Percentiles rank a stretch among this genome's conserved stretches.
These are phyloP conservation scores for Sorex maritimensis DNA, from an alignment of 2,797 vertebrate species.

Conservation along the genomic window DNA sequence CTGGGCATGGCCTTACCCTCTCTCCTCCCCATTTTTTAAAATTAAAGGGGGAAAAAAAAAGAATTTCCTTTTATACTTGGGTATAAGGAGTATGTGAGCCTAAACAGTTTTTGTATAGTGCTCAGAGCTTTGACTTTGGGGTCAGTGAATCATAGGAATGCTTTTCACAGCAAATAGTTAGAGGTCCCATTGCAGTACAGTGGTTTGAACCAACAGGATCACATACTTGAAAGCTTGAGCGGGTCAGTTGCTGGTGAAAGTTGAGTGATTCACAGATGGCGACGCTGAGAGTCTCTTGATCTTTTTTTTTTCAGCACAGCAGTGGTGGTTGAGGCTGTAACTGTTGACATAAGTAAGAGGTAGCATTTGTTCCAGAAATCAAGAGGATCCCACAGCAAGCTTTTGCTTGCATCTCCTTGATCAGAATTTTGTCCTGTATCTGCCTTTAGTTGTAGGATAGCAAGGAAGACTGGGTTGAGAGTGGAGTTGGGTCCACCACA, in stretches of 20 bases:
- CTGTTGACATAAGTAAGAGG: not conserved
- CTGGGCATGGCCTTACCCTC: no score
- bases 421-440: not conserved
- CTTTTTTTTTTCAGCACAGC: conserved; percentile 1
- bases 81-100: conserved; percentile 7
- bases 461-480: conserved; percentile 11
- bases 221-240: not conserved
- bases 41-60: no score
- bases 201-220: not conserved
- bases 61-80: not conserved
- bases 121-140: not conserved
- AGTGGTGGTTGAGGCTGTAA: not conserved
- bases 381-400: not conserved
- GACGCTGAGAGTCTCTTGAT: conserved; percentile 15
- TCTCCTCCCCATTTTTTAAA: no score
- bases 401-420: not conserved
- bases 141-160: conserved; percentile 11
- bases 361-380: conserved; percentile 8
- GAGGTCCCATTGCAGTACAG: not conserved
- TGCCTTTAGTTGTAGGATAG: not conserved
- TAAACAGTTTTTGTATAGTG: not conserved
- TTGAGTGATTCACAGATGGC: not conserved
- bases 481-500: not conserved
- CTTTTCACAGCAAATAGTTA: conserved; percentile 20
- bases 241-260: not conserved